phyloP scores from a whole-genome alignment of 53 echinoderm and acorn worm genomes.

The Holothuria leucospilota region DNA sequence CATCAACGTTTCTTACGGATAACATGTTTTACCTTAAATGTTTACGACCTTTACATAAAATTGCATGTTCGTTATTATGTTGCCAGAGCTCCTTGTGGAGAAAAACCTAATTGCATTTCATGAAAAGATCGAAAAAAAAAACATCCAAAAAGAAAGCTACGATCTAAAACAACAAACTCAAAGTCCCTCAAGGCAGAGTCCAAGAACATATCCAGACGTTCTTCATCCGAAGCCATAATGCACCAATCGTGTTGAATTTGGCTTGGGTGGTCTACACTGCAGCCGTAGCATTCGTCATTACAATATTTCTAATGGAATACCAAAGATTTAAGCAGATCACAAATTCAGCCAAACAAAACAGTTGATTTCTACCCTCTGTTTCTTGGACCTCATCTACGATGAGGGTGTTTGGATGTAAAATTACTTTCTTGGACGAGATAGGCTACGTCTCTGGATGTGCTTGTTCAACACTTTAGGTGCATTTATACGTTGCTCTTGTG shows the following conservation, averaged over 20 bases:
- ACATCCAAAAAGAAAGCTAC: too few species aligned
- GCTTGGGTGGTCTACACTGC: slow-evolving; percentile 9
- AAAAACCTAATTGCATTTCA: background rate
- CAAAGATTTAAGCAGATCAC: too few species aligned
- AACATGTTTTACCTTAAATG: too few species aligned
- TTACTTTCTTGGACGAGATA: background rate
- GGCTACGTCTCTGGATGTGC: background rate
- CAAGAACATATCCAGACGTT: slow-evolving; percentile 15
- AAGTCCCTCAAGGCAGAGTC: background rate
- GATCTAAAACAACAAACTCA: background rate
- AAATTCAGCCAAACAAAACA: background rate
- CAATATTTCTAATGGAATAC: too few species aligned
- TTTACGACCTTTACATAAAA: too few species aligned
- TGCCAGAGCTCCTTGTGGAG: background rate
- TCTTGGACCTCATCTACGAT: background rate
- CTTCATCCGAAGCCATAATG: too few species aligned
- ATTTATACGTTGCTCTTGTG: background rate
- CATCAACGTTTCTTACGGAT: too few species aligned
- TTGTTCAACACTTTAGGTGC: background rate
- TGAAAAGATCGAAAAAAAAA: too few species aligned
- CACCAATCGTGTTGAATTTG: slow-evolving; percentile 25
- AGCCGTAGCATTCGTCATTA: background rate
- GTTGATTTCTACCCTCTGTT: background rate
- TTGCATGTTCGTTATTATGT: too few species aligned
- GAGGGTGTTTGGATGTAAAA: background rate